phyloP scores from a whole-genome alignment of 2,113 vertebrate species.

The Ameiurus melas region DNA sequence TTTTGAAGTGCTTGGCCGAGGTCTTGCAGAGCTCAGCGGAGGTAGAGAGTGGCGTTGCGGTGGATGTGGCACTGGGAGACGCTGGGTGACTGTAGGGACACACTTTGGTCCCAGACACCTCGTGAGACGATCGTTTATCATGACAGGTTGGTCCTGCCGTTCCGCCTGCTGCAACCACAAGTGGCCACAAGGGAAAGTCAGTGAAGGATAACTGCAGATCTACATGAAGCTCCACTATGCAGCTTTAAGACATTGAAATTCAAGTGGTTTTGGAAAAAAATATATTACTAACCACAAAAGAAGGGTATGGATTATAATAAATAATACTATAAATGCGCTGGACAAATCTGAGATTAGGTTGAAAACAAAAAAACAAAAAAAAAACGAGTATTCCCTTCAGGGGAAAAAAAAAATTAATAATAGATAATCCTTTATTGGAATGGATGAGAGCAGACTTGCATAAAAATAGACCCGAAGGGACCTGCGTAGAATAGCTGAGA shows the following conservation, averaged over 20 bases:
- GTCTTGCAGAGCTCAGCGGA: slow-evolving; percentile 90
- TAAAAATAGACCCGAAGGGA: not conserved
- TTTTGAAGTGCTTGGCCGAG: slow-evolving; percentile 92
- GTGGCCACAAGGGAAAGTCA: not conserved
- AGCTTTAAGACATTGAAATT: not conserved
- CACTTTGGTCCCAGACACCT: slow-evolving; percentile 77
- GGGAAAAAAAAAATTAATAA: no score
- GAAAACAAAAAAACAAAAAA: not conserved
- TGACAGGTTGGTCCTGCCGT: slow-evolving; percentile 68
- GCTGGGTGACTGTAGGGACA: slow-evolving; percentile 86
- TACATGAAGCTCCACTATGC: not conserved
- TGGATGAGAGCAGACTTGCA: not conserved
- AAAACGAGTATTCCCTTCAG: not conserved
- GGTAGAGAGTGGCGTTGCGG: slow-evolving; percentile 83
- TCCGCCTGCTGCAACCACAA: slow-evolving; percentile 59
- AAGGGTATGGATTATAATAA: not conserved
- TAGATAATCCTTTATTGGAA: not conserved
- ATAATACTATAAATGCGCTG: not conserved
- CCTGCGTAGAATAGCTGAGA: not conserved
- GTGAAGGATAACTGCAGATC: not conserved
- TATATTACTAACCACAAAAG: no score
- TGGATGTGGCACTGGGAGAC: slow-evolving; percentile 72
- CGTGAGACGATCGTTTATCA: slow-evolving; percentile 74
- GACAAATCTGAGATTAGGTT: not conserved
- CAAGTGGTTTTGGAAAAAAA: not conserved